phyloP scores from a whole-genome alignment of 1,140 invertebrate genomes.

The Arion vulgaris region DNA sequence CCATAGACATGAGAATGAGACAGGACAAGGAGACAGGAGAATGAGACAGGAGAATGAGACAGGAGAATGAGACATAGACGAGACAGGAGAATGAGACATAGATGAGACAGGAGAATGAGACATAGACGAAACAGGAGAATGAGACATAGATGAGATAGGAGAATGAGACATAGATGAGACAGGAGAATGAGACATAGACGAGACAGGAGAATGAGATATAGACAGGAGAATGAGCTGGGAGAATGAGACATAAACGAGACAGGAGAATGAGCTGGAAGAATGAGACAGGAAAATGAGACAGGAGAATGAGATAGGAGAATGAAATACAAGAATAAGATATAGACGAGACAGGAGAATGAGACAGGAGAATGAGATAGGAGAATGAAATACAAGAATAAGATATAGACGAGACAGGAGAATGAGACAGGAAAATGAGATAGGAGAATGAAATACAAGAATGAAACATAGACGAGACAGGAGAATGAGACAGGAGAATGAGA shows the following conservation, averaged over 20 bases:
- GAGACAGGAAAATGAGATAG: background rate
- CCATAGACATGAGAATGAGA: no score
- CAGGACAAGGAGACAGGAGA: no score
- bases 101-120: no score
- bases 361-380: background rate
- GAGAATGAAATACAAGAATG: background rate
- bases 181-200: no score
- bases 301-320: background rate
- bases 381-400: background rate
- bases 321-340: background rate
- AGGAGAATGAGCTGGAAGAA: background rate
- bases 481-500: background rate
- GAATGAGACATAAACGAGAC: background rate
- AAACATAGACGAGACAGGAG: background rate
- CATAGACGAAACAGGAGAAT: no score
- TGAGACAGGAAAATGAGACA: background rate
- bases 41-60: no score
- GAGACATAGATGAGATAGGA: no score
- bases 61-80: no score
- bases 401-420: background rate
- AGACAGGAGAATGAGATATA: constrained; percentile 3
- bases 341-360: background rate
- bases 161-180: no score
- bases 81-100: no score
- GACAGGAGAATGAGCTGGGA: constrained; percentile 6